These are phyloP conservation scores for Pterois miles DNA, from an alignment of 2,797 vertebrate species.

Conservation along the genomic window DNA sequence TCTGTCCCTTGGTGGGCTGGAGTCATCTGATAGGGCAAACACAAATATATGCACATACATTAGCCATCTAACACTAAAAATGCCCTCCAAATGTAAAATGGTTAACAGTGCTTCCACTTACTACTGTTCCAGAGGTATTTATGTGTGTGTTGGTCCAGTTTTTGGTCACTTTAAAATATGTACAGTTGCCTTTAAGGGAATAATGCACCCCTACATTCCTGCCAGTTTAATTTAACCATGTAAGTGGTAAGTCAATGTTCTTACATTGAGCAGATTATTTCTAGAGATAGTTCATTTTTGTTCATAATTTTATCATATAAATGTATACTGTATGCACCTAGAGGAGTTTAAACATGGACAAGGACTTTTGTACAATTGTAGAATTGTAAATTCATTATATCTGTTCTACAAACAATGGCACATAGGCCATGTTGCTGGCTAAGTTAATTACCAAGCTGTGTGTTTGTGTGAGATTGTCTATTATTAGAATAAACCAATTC, in stretches of 20 bases:
- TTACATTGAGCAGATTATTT: neutral
- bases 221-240: no score
- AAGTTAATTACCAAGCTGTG: fast-evolving
- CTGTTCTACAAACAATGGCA: neutral
- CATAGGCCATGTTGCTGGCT: neutral
- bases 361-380: neutral
- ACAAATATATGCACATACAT: constrained; percentile 4
- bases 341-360: neutral
- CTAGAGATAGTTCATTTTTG: neutral
- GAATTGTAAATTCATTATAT: no score
- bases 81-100: neutral
- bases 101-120: no score
- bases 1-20: constrained; percentile 95
- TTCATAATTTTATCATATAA: neutral
- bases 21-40: constrained; percentile 86
- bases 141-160: no score
- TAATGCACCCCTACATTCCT: no score
- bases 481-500: no score
- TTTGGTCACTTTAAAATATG: no score
- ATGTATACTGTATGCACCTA: neutral
- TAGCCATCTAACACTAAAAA: neutral
- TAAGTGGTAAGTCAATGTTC: no score
- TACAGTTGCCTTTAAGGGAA: no score
- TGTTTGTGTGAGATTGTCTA: neutral
- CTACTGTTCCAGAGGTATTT: no score